Base-by-base conservation (phyloP, 2,888 invertebrate genomes). In the Teleiodes luculella region DNA sequence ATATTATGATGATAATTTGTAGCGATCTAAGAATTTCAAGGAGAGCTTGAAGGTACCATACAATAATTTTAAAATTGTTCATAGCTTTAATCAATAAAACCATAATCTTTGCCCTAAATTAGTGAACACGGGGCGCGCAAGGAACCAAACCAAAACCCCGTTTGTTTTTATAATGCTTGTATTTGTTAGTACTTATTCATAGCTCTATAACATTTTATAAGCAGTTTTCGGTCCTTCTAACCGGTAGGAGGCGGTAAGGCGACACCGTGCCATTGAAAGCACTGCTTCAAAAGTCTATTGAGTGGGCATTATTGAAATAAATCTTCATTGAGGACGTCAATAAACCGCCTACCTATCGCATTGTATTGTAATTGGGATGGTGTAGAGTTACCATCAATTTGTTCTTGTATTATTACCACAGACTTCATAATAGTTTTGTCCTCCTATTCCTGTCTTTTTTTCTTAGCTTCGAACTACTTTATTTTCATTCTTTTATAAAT, bases 301-400 rank as follows among this genome's bases (percentile, higher is more conserved):
- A 75, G 71, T 68, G 70, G 69, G 72, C 65, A 68, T 68, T 69
- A 57, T 72, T 69, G 75, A 75, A 80, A 77, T 76, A 75, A 82
- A 78, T 72, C 72, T 72, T 76, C 74, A 80, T 80, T 80, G 77
- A 71, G 68, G 68, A 70, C 71, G 76, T 85, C 88, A 89, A 88
- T 88, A 88, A 86, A 89, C 88, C 88, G 88, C 88, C 88, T 85
- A 81, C 88, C 88, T 85, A 81, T 83, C 72, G 67, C 68, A 82
- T 88, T 87, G 85, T 88, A 86, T 85, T 84, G 84, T 86, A 86
- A 88, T 88, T 85, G 86, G 80, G 71, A 74, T 66, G 77, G 80
- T 80, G 75, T 78, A 69, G 66, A 69, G 70, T 81, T 76, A 74
- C 77, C 69, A 67, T 18, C 66, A 62, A 50, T 56, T 52, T 52